Percentiles rank a stretch among this genome's conserved stretches.
Evolutionary conservation across 2,888 invertebrate species (phyloP).

Genomic region (Quadroppia sp.): DNA sequence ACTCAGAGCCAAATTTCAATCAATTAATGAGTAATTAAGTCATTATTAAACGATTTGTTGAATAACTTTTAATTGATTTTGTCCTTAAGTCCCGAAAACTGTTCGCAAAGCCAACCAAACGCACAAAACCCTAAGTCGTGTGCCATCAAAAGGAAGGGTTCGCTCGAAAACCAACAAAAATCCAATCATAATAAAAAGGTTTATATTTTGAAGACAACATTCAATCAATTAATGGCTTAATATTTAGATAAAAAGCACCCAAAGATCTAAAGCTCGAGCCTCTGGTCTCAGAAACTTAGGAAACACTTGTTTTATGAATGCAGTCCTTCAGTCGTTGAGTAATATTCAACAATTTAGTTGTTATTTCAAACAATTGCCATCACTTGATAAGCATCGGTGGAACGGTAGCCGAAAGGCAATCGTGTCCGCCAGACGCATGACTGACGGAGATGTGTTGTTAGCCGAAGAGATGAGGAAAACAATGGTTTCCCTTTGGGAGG

Average conservation of each 20-base stretch:
- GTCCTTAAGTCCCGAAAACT: slow-evolving; percentile 54
- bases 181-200: slow-evolving; percentile 1
- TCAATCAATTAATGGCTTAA: not conserved
- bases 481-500: slow-evolving; percentile 64
- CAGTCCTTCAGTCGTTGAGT: slow-evolving; percentile 72
- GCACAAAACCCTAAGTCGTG: not conserved
- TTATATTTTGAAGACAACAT: not conserved
- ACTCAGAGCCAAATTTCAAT: slow-evolving; percentile 51
- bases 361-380: slow-evolving; percentile 72
- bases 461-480: slow-evolving; percentile 68
- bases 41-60: too few species aligned
- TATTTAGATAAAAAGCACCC: slow-evolving; percentile 40
- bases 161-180: slow-evolving; percentile 14
- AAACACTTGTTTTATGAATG: slow-evolving; percentile 82
- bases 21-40: slow-evolving; percentile 49
- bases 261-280: slow-evolving; percentile 51
- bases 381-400: slow-evolving; percentile 58
- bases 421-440: slow-evolving; percentile 48
- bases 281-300: slow-evolving; percentile 74
- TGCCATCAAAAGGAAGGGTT: slow-evolving; percentile 48
- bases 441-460: slow-evolving; percentile 57
- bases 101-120: slow-evolving; percentile 7
- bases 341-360: slow-evolving; percentile 78
- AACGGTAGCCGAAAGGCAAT: slow-evolving; percentile 49
- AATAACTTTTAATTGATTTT: too few species aligned